Percentiles rank a stretch among this genome's conserved stretches.
Conservation (phyloP, 2,888 invertebrate species). For the Ommatoiulus sabulosus region DNA sequence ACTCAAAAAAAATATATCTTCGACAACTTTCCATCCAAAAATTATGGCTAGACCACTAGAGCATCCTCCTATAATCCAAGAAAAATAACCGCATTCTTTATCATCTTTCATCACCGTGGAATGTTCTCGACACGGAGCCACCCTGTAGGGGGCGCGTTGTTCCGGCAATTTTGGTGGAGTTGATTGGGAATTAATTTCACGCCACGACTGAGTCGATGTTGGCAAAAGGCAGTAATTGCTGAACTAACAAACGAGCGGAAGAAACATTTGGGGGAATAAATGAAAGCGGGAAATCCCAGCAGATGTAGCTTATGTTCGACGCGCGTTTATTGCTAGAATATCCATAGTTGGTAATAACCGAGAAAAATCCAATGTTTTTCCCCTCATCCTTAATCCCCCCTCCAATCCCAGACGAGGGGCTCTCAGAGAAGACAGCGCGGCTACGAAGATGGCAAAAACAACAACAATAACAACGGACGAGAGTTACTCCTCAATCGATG, state of each 20-base stretch:
- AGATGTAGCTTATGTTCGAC: not conserved
- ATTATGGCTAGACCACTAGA: too few species aligned
- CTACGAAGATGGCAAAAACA: not conserved
- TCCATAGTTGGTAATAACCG: too few species aligned
- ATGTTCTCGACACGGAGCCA: too few species aligned
- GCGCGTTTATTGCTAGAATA: too few species aligned
- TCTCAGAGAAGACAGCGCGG: not conserved
- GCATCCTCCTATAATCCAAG: too few species aligned
- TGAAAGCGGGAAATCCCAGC: not conserved
- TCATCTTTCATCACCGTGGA: too few species aligned
- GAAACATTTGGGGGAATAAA: not conserved
- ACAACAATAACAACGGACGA: not conserved
- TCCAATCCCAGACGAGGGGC: not conserved
- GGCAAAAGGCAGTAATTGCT: not conserved
- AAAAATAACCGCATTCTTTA: too few species aligned
- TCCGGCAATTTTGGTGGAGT: not conserved
- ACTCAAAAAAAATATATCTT: too few species aligned
- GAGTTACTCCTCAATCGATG: too few species aligned
- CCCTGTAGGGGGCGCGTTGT: too few species aligned
- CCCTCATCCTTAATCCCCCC: not conserved
- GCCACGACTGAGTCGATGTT: constrained; percentile 12
- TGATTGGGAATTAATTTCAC: constrained; percentile 15
- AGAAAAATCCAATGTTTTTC: not conserved
- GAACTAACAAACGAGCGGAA: not conserved
- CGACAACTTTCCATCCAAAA: too few species aligned